Conservation (phyloP, 2,113 vertebrate genomes). For the Thomomys bottae region DNA sequence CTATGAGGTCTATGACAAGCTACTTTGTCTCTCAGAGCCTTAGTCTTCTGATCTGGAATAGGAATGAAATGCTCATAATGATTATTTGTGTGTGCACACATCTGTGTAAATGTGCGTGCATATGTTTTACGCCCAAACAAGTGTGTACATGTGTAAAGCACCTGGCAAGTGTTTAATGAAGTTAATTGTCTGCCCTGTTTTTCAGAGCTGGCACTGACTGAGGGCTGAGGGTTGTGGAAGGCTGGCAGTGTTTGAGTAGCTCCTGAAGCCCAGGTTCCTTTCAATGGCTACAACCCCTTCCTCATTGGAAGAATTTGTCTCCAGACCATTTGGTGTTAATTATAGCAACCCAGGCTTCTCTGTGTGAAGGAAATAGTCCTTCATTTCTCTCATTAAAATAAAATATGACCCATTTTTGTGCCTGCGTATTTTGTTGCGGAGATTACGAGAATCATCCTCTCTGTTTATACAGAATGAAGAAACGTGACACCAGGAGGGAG, state of each 20-base stretch:
- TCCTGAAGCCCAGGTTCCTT: slow-evolving; percentile 58
- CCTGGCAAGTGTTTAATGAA: neutral
- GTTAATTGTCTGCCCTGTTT: neutral
- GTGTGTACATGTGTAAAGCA: neutral
- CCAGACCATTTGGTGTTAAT: slow-evolving; percentile 84
- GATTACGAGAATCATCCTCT: slow-evolving; percentile 85
- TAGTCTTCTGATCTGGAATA: neutral
- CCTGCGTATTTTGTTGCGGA: slow-evolving; percentile 83
- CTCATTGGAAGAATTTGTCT: slow-evolving; percentile 70
- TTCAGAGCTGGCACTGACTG: neutral
- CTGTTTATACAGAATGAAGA: slow-evolving; percentile 85
- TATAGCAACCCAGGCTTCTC: slow-evolving; percentile 78
- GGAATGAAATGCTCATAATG: neutral
- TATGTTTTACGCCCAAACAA: neutral
- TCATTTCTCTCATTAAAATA: slow-evolving; percentile 87
- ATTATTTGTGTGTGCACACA: neutral
- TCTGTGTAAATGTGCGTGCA: neutral
- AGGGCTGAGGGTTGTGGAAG: neutral
- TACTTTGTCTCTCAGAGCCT: neutral
- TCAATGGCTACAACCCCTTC: slow-evolving; percentile 70
- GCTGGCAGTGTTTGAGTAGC: slow-evolving; percentile 61
- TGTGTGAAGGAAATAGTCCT: slow-evolving; percentile 80
- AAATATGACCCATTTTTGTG: slow-evolving; percentile 85
- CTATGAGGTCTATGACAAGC: neutral
- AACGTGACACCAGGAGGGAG: slow-evolving; percentile 80